Percentiles rank a stretch among this genome's conserved stretches.
Evolutionary conservation across 2,113 vertebrate species (phyloP).

Genomic region (Oxyruncus cristatus): DNA sequence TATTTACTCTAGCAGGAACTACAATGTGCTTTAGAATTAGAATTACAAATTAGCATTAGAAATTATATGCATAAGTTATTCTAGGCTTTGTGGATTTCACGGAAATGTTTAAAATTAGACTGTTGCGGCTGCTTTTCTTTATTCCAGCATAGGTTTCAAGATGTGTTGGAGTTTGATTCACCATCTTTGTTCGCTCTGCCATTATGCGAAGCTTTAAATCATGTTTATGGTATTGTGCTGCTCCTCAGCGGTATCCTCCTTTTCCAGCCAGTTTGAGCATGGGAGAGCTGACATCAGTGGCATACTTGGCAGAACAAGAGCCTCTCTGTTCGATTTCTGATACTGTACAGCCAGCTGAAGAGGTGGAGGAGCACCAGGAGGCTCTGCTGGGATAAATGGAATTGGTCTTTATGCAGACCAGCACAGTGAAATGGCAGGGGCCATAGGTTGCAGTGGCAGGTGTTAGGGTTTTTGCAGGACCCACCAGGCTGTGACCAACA

Average conservation of each 20-base stretch:
- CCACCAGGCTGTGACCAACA: rapidly evolving
- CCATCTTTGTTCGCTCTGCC: not conserved
- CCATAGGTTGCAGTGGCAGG: rapidly evolving
- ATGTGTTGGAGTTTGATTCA: not conserved
- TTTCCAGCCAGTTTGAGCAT: not conserved
- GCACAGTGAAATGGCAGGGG: no score
- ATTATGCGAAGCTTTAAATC: not conserved
- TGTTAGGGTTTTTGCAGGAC: not conserved
- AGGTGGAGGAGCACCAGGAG: not conserved
- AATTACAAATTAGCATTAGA: not conserved
- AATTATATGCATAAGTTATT: not conserved
- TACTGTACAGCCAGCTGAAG: not conserved
- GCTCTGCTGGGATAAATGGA: not conserved
- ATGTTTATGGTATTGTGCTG: rapidly evolving
- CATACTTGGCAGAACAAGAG: not conserved
- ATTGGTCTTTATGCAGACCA: not conserved
- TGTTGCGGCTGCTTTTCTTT: not conserved
- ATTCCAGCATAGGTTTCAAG: not conserved
- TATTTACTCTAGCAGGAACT: not conserved
- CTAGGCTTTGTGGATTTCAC: not conserved
- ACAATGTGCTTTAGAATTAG: not conserved
- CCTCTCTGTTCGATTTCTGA: not conserved
- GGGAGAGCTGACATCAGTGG: not conserved
- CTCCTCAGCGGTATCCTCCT: not conserved
- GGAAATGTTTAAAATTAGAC: not conserved